Percentiles rank a stretch among this genome's conserved stretches.
Evolutionary conservation across 2,888 invertebrate species (phyloP).

Genomic region (Ornithoptera priamus): DNA sequence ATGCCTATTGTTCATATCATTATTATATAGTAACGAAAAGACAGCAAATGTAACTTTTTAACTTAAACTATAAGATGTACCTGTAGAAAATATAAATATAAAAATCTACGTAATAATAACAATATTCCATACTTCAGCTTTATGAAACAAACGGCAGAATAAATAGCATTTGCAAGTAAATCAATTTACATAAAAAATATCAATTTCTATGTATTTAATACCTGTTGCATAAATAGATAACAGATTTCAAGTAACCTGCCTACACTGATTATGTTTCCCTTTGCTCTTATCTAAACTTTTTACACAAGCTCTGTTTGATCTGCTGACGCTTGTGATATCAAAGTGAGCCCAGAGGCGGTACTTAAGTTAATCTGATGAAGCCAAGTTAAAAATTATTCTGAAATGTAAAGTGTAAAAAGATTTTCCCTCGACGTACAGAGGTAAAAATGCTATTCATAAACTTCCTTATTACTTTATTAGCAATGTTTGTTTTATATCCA

Average conservation of each 20-base stretch:
- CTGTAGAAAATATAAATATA: too few relatives aligned
- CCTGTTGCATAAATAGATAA: conserved; percentile 7
- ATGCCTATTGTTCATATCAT: too few relatives aligned
- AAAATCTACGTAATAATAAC: too few relatives aligned
- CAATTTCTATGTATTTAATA: too few relatives aligned
- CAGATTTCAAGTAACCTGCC: conserved; percentile 14
- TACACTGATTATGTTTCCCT: conserved; percentile 24
- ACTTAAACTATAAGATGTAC: too few relatives aligned
- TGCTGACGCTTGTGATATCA: conserved; percentile 62
- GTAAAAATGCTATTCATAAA: conserved; percentile 6
- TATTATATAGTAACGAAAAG: too few relatives aligned
- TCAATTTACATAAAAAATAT: too few relatives aligned
- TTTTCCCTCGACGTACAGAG: conserved; percentile 4
- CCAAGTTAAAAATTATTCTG: conserved; percentile 40
- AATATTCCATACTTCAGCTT: too few relatives aligned
- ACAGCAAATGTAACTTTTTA: too few relatives aligned
- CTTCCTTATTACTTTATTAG: conserved; percentile 5
- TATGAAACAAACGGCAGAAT: too few relatives aligned
- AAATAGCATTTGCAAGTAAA: too few relatives aligned
- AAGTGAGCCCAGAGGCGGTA: conserved; percentile 54
- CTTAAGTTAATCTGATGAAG: conserved; percentile 62
- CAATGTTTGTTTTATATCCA: conserved; percentile 18
- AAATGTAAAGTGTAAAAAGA: conserved; percentile 25
- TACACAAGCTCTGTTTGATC: conserved; percentile 54
- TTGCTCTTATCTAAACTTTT: conserved; percentile 25